Base-by-base conservation (phyloP, 2,113 vertebrate genomes). In the Onychorhynchus coronatus region DNA sequence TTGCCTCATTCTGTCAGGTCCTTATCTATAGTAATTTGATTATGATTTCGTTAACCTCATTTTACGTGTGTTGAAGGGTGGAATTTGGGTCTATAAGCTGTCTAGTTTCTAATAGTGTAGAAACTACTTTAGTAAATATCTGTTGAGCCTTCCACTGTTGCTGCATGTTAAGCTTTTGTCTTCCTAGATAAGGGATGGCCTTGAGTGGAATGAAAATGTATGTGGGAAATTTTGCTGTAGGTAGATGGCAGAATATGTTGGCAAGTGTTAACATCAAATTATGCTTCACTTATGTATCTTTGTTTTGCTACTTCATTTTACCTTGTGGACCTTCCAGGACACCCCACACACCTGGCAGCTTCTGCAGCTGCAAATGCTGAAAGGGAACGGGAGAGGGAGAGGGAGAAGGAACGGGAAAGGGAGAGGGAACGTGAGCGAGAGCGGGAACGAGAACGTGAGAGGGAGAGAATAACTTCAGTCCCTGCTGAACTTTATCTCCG, bases 281-380 rank as follows among this genome's bases (percentile, higher is more conserved):
- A 4, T 22, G 24, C 33, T 72, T 59, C 3, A 2, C 14, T 63
- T 49, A 8, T 53, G 2, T 62, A 6, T 72, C 16, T 66, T 63
- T 13, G 39, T 47, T 88, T 63, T 30, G 25, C 63, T 80, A 21
- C 30, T 93, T 72, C 49, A 18, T 83, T 73, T 71, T 85, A 42
- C 58, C 42, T 49, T 53, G n/a, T 96, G 86, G 88, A 76, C 39
- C 16, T 95, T 82, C 19, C 93, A 99, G 99, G 99, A 86, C 99
- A 99, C 59, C 98, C 98, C 70, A 97, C 98, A 55, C 99, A 99
- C 87, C 97, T 99, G 58, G 98, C 98, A 73, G 98, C 98, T 59
- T 98, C 98, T 10, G 98, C 98, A 14, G 98, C 98, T 31, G 98
- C 97, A 30, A 99, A 97, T 87, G 98, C 98, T 39, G 99, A 99